A percentile compares a stretch with the other conserved stretches of the same genome.
These are phyloP conservation scores for Beris chalybata DNA, from an alignment of 2,888 invertebrate species.

Conservation along the genomic window DNA sequence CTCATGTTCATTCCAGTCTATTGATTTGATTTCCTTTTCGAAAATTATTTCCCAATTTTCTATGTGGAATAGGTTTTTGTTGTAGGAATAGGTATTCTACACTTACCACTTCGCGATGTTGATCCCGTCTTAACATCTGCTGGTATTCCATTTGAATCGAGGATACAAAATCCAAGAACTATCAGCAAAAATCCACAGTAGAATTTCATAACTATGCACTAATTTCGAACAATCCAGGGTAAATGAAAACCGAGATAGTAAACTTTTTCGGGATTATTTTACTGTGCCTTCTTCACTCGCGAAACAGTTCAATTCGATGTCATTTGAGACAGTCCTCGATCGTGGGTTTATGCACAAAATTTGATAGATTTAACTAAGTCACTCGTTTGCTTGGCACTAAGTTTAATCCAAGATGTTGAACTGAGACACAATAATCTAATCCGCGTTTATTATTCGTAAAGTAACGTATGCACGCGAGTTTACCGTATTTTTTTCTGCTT, in stretches of 20 bases:
- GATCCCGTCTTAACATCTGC: conserved; percentile 3
- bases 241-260: not conserved
- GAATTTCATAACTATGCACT: conserved; percentile 18
- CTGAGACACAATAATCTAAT: no score
- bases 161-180: conserved; percentile 18
- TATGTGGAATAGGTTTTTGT: no score
- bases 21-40: conserved; percentile 1
- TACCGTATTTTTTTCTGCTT: no score
- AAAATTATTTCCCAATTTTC: no score
- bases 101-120: conserved; percentile 16
- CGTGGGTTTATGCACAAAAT: no score
- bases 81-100: no score
- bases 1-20: not conserved
- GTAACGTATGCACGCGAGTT: no score
- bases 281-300: conserved; percentile 8
- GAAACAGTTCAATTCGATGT: not conserved
- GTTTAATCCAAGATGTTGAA: no score
- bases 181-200: conserved; percentile 18
- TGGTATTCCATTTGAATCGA: conserved; percentile 22
- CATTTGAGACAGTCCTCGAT: conserved; percentile 6
- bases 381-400: no score
- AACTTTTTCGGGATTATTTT: no score
- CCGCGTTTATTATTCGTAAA: no score
- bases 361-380: no score
- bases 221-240: not conserved